A percentile compares a stretch with the other conserved stretches of the same genome.
Conservation (phyloP, 2,888 invertebrate species). For the Tribolium freemani region DNA sequence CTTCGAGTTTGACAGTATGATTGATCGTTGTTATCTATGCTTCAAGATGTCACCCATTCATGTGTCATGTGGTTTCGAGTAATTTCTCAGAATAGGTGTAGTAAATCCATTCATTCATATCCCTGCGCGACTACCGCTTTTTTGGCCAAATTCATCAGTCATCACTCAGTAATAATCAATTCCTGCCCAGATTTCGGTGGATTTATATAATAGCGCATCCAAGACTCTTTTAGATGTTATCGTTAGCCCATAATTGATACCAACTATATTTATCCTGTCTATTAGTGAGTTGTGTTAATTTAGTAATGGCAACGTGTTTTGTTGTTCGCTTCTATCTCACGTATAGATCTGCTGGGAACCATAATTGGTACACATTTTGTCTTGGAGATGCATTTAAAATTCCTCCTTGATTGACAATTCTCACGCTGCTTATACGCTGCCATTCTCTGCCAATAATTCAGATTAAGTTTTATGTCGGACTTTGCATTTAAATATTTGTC, state of each 20-base stretch:
- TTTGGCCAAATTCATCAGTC: slow-evolving; percentile 5
- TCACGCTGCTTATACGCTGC: slow-evolving; percentile 33
- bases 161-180: not conserved
- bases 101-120: not conserved
- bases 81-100: not conserved
- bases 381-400: slow-evolving; percentile 43
- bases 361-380: slow-evolving; percentile 53
- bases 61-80: slow-evolving; percentile 35
- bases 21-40: slow-evolving; percentile 44
- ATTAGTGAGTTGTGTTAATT: slow-evolving; percentile 55
- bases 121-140: slow-evolving; percentile 1
- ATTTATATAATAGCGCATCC: slow-evolving; percentile 51
- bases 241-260: slow-evolving; percentile 56
- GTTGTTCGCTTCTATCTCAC: slow-evolving; percentile 52
- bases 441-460: slow-evolving; percentile 9
- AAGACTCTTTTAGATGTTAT: slow-evolving; percentile 56
- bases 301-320: slow-evolving; percentile 55
- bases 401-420: slow-evolving; percentile 43
- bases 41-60: slow-evolving; percentile 46
- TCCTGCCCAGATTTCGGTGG: slow-evolving; percentile 1
- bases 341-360: slow-evolving; percentile 46
- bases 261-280: slow-evolving; percentile 57
- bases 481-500: slow-evolving; percentile 17
- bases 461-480: slow-evolving; percentile 16
- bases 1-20: slow-evolving; percentile 41